phyloP scores from a whole-genome alignment of 2,797 vertebrate species.

The Pristis pectinata region DNA sequence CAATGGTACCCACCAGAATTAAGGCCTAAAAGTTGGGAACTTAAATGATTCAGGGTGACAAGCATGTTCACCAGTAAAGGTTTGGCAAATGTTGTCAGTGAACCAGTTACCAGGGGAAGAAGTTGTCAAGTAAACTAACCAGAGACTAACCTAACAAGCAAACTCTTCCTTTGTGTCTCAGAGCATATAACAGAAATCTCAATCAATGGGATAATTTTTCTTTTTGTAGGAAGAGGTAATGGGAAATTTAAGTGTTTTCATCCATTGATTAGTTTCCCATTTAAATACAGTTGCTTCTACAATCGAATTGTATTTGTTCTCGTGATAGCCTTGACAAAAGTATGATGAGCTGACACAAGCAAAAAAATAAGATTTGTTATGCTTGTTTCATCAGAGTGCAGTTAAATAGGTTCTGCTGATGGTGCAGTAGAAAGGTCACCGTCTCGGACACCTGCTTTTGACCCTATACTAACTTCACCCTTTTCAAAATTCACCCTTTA shows the following conservation, averaged over 20 bases:
- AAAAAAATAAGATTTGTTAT: not conserved
- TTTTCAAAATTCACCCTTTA: not conserved
- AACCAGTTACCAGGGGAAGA: not conserved
- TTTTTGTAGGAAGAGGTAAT: not conserved
- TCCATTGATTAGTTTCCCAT: constrained; percentile 10
- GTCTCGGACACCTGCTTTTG: not conserved
- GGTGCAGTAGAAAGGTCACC: not conserved
- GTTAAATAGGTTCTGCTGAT: not conserved
- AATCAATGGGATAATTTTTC: not conserved
- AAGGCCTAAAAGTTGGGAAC: not conserved
- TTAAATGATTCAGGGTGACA: no score
- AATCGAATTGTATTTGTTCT: not conserved
- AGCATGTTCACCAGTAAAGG: no score
- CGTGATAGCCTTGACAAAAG: constrained; percentile 9
- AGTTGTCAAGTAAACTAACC: not conserved
- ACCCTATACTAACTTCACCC: not conserved
- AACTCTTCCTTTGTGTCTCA: not conserved
- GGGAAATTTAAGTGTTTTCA: constrained; percentile 5
- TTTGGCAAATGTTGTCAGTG: not conserved
- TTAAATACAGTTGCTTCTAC: not conserved
- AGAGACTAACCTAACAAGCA: not conserved
- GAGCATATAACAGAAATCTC: not conserved
- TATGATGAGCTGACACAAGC: constrained; percentile 29
- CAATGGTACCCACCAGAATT: not conserved
- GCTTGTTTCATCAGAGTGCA: not conserved